Conservation (phyloP, 1,140 invertebrate genomes). For the Lucilia cuprina region DNA sequence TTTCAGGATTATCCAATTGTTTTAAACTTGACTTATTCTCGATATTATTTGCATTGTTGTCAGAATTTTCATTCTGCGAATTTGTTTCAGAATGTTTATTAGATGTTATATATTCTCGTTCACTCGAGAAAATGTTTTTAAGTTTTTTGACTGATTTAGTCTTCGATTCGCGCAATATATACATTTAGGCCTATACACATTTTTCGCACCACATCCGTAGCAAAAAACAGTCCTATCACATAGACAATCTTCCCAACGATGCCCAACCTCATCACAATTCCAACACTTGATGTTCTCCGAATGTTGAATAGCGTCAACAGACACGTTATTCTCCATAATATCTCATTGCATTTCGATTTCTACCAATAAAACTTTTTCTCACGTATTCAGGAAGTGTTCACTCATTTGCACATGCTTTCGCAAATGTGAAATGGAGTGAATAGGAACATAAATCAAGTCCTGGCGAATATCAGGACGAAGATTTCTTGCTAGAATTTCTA, state of each 20-base stretch:
- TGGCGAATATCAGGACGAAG: slow-evolving; percentile 21
- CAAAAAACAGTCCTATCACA: slow-evolving; percentile 16
- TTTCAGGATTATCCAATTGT: too few relatives aligned
- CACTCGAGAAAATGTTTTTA: background rate
- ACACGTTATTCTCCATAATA: background rate
- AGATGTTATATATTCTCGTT: too few relatives aligned
- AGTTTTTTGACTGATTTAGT: background rate
- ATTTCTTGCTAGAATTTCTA: slow-evolving; percentile 7
- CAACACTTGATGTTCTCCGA: slow-evolving; percentile 8
- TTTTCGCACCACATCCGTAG: slow-evolving; percentile 12
- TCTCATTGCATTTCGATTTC: background rate
- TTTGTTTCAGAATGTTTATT: too few relatives aligned
- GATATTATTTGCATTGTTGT: too few relatives aligned
- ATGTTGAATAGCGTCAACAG: background rate
- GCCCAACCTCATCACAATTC: slow-evolving; percentile 29
- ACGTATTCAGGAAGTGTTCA: slow-evolving; percentile 27
- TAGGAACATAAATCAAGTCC: background rate
- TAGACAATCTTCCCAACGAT: slow-evolving; percentile 30
- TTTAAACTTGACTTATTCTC: too few relatives aligned
- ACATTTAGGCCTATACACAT: slow-evolving; percentile 26
- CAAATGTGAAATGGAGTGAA: slow-evolving; percentile 13
- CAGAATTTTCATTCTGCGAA: too few relatives aligned
- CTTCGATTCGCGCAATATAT: background rate
- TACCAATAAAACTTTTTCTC: background rate
- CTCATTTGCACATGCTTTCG: slow-evolving; percentile 9